Evolutionary conservation across 2,888 invertebrate genomes (phyloP), one percentile per base, ranked within the genome.

Genomic region (Caenorhabditis sinica): DNA sequence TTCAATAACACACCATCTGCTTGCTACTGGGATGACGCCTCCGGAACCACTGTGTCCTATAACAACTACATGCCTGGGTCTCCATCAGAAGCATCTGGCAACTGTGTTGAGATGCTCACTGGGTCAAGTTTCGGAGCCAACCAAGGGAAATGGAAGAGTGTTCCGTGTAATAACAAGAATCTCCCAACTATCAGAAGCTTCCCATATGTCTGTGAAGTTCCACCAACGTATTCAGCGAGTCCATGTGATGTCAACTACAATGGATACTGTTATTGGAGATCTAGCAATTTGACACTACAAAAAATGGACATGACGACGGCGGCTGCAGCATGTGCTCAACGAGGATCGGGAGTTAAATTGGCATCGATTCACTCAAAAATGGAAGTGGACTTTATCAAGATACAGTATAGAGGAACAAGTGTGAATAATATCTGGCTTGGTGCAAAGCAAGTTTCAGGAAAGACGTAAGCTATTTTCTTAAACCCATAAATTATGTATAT

Each of bases 161-260:
- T 15, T 13, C 4, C 15, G 28, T 56, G 53, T 13, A 56, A 49
- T n/a, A n/a, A 17, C n/a, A 17, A 49, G n/a, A 49, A 49, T n/a
- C 5, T 5, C 20, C 17, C 49, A 5, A 6, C 20, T 25, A 20
- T 4, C 28, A 8, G 2, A 56, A 13, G 5, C 4, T 25, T n/a
- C 13, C 53, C 53, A 13, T 56, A 56, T 13, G 25, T 56, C 28
- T 56, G 53, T n/a, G 25, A 56, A 5, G 53, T 28, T 13, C 53
- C 53, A 1, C 23, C 53, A 11, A 56, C 53, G 13, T 28, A 25
- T 8, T 13, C 23, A 56, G 13, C 4, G 2, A 25, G 25, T 25
- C 53, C 23, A 56, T 53, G 25, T 53, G 53, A 25, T 11, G 13
- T 53, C 28, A 56, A 56, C 53, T 56, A 56, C 53, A 56, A 56